Conservation (phyloP, 2,113 vertebrate genomes). For the Labeo catla region DNA sequence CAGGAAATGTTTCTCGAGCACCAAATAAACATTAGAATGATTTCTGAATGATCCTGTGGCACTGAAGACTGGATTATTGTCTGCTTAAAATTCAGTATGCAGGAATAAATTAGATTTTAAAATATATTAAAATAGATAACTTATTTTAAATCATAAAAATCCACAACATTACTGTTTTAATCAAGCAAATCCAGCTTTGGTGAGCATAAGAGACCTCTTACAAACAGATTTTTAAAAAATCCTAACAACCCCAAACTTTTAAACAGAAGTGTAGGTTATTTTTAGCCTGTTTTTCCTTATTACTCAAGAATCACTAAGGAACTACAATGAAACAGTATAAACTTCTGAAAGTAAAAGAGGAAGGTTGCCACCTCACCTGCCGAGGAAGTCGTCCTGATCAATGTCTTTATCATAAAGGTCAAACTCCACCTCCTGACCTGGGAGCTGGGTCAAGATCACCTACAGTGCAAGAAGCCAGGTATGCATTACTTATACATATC, state of each 20-base stretch:
- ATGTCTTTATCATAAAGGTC: constrained; percentile 91
- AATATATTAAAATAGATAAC: too few relatives aligned
- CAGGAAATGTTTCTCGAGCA: too few relatives aligned
- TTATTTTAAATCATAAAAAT: too few relatives aligned
- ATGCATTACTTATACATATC: not conserved
- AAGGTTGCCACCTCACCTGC: constrained; percentile 73
- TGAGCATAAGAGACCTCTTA: not conserved
- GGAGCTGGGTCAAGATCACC: constrained; percentile 84
- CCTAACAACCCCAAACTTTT: not conserved
- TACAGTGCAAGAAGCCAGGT: constrained; percentile 56
- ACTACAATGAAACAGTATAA: not conserved
- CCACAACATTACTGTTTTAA: not conserved
- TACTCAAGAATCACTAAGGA: not conserved
- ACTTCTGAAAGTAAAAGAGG: not conserved
- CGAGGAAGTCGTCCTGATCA: constrained; percentile 90
- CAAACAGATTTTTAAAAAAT: not conserved
- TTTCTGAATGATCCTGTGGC: too few relatives aligned
- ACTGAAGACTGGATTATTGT: too few relatives aligned
- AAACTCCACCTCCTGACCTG: constrained; percentile 89
- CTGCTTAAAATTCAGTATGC: too few relatives aligned
- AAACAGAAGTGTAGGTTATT: not conserved
- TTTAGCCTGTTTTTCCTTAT: not conserved
- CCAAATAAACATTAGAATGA: too few relatives aligned
- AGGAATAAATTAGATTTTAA: too few relatives aligned
- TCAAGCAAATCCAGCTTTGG: not conserved